Percentiles rank a stretch among this genome's conserved stretches.
phyloP scores from a whole-genome alignment of 2,113 vertebrate genomes.

The Scolopax mira region DNA sequence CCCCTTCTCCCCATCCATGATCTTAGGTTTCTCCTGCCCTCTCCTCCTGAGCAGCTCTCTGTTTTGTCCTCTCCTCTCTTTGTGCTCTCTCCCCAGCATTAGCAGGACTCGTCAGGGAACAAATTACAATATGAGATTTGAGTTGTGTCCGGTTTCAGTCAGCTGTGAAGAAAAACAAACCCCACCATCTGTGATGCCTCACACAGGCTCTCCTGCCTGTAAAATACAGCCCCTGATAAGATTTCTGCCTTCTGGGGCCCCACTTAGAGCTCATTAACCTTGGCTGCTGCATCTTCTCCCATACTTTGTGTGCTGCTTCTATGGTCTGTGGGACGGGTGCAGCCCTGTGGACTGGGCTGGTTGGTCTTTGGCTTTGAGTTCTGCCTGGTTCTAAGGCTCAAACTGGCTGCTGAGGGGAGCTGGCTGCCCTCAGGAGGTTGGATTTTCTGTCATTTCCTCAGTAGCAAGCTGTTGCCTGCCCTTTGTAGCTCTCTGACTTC shows the following conservation, averaged over 20 bases:
- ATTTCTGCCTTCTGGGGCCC: not conserved
- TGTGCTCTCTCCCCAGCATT: rapidly evolving
- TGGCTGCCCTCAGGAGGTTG: not conserved
- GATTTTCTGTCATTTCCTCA: not conserved
- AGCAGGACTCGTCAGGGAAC: not conserved
- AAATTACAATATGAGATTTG: not conserved
- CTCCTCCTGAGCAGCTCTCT: not conserved
- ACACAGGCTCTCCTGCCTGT: not conserved
- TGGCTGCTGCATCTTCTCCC: not conserved
- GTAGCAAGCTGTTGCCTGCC: not conserved
- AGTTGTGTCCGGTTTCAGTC: not conserved
- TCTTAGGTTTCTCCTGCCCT: not conserved
- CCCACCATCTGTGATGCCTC: not conserved
- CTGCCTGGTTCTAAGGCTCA: not conserved
- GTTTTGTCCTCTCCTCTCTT: not conserved
- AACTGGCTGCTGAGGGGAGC: not conserved
- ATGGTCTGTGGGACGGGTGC: not conserved
- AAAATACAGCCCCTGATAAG: not conserved
- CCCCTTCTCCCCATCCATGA: rapidly evolving
- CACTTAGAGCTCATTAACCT: not conserved
- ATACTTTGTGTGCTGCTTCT: not conserved
- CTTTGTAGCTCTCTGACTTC: not conserved
- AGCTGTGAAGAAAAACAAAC: not conserved
- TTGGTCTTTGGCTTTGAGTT: not conserved
- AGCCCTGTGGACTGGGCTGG: not conserved